phyloP scores from a whole-genome alignment of 2,888 invertebrate genomes.

The Aspidiotus rigidus region DNA sequence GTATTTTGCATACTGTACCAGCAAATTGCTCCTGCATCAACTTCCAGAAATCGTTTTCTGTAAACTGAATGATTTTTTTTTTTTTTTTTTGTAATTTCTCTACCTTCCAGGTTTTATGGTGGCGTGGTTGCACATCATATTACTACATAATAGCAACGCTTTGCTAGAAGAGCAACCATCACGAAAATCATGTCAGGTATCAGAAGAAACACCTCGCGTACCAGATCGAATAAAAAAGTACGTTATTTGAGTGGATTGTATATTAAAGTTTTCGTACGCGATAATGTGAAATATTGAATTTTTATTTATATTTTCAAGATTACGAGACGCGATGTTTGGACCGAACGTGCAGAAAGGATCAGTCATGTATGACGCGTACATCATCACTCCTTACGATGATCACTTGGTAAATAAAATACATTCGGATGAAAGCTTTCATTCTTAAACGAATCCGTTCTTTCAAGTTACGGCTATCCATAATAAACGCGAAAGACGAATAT shows the following conservation, averaged over 20 bases:
- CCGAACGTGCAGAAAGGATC: conserved; percentile 46
- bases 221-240: conserved; percentile 37
- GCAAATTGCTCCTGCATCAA: too few species aligned
- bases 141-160: conserved; percentile 11
- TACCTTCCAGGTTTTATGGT: conserved; percentile 25
- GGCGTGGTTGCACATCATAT: conserved; percentile 7
- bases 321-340: conserved; percentile 47
- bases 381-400: conserved; percentile 69
- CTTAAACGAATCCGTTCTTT: too few species aligned
- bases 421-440: neutral
- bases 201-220: conserved; percentile 39
- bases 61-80: neutral
- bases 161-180: conserved; percentile 23
- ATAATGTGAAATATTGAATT: neutral
- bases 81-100: neutral
- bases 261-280: too few species aligned
- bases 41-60: too few species aligned
- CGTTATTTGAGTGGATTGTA: too few species aligned
- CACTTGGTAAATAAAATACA: conserved; percentile 54
- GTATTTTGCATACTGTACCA: too few species aligned
- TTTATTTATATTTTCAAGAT: conserved; percentile 34
- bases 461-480: too few species aligned
- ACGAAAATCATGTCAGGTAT: conserved; percentile 38
- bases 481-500: too few species aligned
- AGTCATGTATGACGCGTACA: conserved; percentile 55